A percentile compares a stretch with the other conserved stretches of the same genome.
These are phyloP conservation scores for Bembecia ichneumoniformis DNA, from an alignment of 2,888 invertebrate genomes.

Conservation along the genomic window DNA sequence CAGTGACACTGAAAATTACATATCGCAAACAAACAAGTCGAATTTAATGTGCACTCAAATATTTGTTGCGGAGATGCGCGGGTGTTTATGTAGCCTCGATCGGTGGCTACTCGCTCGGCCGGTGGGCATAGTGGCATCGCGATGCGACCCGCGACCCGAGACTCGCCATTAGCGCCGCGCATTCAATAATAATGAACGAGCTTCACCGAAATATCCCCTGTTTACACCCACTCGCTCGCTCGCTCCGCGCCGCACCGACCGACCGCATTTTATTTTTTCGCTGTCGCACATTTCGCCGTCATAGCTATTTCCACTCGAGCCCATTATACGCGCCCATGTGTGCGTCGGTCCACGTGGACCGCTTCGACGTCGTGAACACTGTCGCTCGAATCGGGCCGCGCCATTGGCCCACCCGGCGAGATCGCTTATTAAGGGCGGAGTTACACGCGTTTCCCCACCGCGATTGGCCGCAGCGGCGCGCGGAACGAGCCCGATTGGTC, in stretches of 20 bases:
- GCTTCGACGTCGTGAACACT: constrained; percentile 61
- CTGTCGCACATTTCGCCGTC: constrained; percentile 74
- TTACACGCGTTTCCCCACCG: constrained; percentile 50
- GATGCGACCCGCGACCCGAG: constrained; percentile 34
- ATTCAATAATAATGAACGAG: constrained; percentile 72
- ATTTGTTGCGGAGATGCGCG: no score
- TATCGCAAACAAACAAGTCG: no score
- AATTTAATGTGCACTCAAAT: no score
- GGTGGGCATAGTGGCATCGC: constrained; percentile 3
- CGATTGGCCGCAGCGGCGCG: constrained; percentile 36
- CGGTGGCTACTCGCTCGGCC: background rate
- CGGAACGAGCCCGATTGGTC: constrained; percentile 40
- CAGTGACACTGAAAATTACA: no score
- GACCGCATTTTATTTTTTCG: constrained; percentile 74
- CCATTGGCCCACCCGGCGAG: constrained; percentile 46
- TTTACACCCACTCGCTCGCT: constrained; percentile 70
- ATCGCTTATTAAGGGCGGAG: constrained; percentile 74
- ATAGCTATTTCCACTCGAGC: constrained; percentile 73
- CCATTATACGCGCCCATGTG: constrained; percentile 61
- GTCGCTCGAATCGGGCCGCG: constrained; percentile 33
- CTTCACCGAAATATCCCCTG: constrained; percentile 70
- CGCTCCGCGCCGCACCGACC: constrained; percentile 55
- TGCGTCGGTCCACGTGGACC: constrained; percentile 68
- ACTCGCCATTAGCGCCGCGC: constrained; percentile 61
- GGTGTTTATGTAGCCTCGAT: no score